A percentile compares a stretch with the other conserved stretches of the same genome.
Evolutionary conservation across 2,113 vertebrate species (phyloP).

Genomic region (Maccullochella peelii): DNA sequence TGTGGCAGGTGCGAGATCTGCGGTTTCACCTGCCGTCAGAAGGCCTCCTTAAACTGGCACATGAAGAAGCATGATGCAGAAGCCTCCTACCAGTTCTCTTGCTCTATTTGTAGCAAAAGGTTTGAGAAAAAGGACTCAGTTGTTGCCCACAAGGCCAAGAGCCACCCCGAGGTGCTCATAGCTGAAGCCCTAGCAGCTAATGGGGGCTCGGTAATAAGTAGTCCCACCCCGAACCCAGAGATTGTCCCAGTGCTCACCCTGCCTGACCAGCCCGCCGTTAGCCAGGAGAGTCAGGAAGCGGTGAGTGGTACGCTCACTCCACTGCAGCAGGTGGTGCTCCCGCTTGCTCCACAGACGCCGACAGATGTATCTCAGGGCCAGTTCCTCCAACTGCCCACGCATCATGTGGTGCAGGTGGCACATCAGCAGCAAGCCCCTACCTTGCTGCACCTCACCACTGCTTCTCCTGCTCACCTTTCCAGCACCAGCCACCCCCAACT

Average conservation of each 20-base stretch:
- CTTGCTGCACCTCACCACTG: slow-evolving; percentile 41
- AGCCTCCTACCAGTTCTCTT: slow-evolving; percentile 94
- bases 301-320: neutral
- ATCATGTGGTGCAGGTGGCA: slow-evolving; percentile 38
- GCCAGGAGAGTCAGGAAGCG: slow-evolving; percentile 13
- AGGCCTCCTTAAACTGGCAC: slow-evolving; percentile 95
- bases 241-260: slow-evolving; percentile 76
- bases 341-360: slow-evolving; percentile 35
- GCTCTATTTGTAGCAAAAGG: slow-evolving; percentile 93
- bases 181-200: slow-evolving; percentile 93
- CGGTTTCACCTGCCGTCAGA: slow-evolving; percentile 94
- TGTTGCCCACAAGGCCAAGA: slow-evolving; percentile 95
- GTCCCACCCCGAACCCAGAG: slow-evolving; percentile 82
- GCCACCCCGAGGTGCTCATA: slow-evolving; percentile 93
- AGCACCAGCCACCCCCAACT: slow-evolving; percentile 42
- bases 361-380: slow-evolving; percentile 32
- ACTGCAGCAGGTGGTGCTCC: slow-evolving; percentile 57
- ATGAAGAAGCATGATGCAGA: slow-evolving; percentile 96
- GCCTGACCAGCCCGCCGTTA: slow-evolving; percentile 4
- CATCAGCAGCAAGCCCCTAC: slow-evolving; percentile 46
- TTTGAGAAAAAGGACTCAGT: slow-evolving; percentile 98
- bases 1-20: slow-evolving; percentile 91
- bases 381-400: slow-evolving; percentile 43
- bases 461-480: slow-evolving; percentile 14
- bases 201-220: slow-evolving; percentile 89